Conservation (phyloP, 2,888 invertebrate genomes). For the Mythimna lalbum region DNA sequence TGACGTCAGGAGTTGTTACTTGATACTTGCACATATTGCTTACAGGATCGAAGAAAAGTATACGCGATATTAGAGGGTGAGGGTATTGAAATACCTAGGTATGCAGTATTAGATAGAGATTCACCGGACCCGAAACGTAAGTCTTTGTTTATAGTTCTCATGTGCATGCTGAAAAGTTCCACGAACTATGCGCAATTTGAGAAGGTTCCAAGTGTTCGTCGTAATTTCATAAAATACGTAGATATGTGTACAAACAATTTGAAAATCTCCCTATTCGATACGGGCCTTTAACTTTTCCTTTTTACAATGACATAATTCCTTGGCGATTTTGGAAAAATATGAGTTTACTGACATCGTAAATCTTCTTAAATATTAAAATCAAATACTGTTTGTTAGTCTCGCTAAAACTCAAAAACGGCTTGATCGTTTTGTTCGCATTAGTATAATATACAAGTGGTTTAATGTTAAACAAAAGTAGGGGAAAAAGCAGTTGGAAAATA, state of each 20-base stretch:
- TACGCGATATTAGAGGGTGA: constrained; percentile 98
- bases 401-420: no score
- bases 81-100: constrained; percentile 99
- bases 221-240: no score
- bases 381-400: no score
- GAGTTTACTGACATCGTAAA: not conserved
- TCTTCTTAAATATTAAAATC: no score
- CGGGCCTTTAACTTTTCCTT: not conserved
- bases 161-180: constrained; percentile 17
- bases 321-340: not conserved
- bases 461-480: no score
- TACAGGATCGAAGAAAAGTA: constrained; percentile 97
- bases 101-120: constrained; percentile 98
- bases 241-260: not conserved
- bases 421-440: no score
- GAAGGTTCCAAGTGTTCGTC: constrained; percentile 12
- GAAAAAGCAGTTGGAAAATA: no score
- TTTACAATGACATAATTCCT: not conserved
- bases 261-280: not conserved
- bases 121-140: constrained; percentile 97
- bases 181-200: constrained; percentile 4
- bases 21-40: constrained; percentile 51
- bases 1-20: constrained; percentile 37
- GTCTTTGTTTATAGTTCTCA: constrained; percentile 68
- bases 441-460: no score